phyloP scores from a whole-genome alignment of 1,140 invertebrate genomes.

The Drosophila grimshawi region DNA sequence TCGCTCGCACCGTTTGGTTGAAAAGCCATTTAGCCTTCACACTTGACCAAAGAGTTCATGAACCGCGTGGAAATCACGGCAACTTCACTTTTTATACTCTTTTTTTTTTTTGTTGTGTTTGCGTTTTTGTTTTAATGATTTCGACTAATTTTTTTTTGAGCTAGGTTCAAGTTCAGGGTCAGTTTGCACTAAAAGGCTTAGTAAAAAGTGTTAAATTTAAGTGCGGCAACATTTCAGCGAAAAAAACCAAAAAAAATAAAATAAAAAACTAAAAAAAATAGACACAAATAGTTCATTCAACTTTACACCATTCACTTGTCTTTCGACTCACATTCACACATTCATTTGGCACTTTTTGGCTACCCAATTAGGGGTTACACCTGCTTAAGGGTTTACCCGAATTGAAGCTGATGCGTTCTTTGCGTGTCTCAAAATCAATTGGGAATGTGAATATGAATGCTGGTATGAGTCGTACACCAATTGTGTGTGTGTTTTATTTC shows the following conservation, averaged over 20 bases:
- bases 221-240: conserved; percentile 18
- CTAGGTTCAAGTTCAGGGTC: conserved; percentile 75
- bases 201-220: conserved; percentile 40
- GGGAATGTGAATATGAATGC: neutral
- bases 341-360: conserved; percentile 26
- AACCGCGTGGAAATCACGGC: conserved; percentile 51
- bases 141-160: conserved; percentile 27
- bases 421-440: conserved; percentile 17
- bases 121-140: conserved; percentile 34
- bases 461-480: neutral
- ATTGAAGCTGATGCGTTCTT: conserved; percentile 50
- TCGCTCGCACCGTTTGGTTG: conserved; percentile 10
- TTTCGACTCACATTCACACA: conserved; percentile 13
- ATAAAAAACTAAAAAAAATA: too few relatives aligned
- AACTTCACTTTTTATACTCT: conserved; percentile 61
- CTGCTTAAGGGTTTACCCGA: conserved; percentile 14
- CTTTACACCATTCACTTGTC: conserved; percentile 8
- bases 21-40: conserved; percentile 71
- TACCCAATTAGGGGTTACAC: neutral
- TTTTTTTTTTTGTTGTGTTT: conserved; percentile 17
- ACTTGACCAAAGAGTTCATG: conserved; percentile 76
- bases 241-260: neutral
- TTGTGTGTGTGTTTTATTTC: neutral
- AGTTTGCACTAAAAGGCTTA: conserved; percentile 46
- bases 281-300: conserved; percentile 38